Percentiles rank a stretch among this genome's conserved stretches.
Conservation (phyloP, 2,888 invertebrate species). For the Euplexia lucipara region DNA sequence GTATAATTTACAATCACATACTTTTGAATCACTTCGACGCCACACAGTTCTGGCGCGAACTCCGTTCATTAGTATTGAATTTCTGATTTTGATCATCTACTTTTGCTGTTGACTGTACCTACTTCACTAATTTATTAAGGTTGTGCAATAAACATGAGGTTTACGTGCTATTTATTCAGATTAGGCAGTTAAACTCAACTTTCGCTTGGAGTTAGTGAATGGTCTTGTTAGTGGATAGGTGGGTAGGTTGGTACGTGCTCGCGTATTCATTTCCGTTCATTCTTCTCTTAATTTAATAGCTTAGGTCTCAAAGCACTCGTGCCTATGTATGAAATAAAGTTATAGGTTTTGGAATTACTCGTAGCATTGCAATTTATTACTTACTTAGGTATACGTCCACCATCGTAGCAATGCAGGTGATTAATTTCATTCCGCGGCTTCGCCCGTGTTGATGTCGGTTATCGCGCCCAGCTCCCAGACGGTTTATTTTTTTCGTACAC, state of each 20-base stretch:
- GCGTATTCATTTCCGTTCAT: constrained; percentile 55
- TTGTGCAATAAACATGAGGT: constrained; percentile 4
- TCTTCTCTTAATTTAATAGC: constrained; percentile 53
- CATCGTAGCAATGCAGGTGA: too few relatives aligned
- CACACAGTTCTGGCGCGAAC: too few relatives aligned
- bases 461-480: too few relatives aligned
- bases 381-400: neutral
- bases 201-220: constrained; percentile 29
- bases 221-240: constrained; percentile 26
- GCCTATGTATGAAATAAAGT: constrained; percentile 26
- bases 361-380: neutral
- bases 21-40: too few relatives aligned
- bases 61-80: too few relatives aligned
- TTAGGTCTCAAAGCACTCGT: constrained; percentile 9
- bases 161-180: constrained; percentile 27
- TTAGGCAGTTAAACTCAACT: constrained; percentile 24
- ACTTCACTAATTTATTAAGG: constrained; percentile 15
- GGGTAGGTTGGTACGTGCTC: constrained; percentile 22
- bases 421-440: too few relatives aligned
- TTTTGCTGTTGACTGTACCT: constrained; percentile 13
- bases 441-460: too few relatives aligned
- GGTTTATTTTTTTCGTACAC: too few relatives aligned
- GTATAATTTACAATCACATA: too few relatives aligned
- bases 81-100: neutral
- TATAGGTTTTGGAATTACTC: constrained; percentile 2